Evolutionary conservation across 1,140 invertebrate species (phyloP).

Genomic region (Papilio polyxenes): DNA sequence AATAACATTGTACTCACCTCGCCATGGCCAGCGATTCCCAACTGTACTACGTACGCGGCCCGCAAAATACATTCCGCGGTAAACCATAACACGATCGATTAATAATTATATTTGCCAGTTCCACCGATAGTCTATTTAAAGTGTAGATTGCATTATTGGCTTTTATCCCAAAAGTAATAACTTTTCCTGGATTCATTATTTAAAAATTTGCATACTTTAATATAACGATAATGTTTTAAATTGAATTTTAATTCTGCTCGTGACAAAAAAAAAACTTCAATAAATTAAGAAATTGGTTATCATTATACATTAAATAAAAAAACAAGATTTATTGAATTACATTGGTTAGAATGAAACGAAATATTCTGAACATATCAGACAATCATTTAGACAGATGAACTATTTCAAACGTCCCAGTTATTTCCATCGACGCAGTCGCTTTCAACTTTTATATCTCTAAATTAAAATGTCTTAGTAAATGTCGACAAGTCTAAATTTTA

Average conservation of each 20-base stretch:
- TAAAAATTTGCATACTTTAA: neutral
- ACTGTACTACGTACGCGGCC: neutral
- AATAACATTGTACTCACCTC: neutral
- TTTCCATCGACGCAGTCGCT: neutral
- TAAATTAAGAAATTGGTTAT: no score
- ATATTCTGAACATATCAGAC: neutral
- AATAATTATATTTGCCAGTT: constrained; percentile 22
- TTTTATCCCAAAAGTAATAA: constrained; percentile 1
- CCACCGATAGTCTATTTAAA: neutral
- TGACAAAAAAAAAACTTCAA: no score
- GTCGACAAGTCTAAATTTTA: neutral
- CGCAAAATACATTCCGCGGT: constrained; percentile 16
- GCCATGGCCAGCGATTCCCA: neutral
- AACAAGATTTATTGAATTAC: neutral
- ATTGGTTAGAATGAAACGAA: neutral
- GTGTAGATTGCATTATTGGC: neutral
- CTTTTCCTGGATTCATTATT: neutral
- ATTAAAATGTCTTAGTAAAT: neutral
- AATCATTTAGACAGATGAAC: constrained; percentile 7
- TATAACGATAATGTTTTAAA: no score
- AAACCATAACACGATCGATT: constrained; percentile 16
- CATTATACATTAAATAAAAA: neutral
- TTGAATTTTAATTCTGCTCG: no score
- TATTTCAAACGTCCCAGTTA: constrained; percentile 7
- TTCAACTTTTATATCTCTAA: neutral